Base-by-base conservation (phyloP, 2,888 invertebrate species). In the Pegoplata infirma region DNA sequence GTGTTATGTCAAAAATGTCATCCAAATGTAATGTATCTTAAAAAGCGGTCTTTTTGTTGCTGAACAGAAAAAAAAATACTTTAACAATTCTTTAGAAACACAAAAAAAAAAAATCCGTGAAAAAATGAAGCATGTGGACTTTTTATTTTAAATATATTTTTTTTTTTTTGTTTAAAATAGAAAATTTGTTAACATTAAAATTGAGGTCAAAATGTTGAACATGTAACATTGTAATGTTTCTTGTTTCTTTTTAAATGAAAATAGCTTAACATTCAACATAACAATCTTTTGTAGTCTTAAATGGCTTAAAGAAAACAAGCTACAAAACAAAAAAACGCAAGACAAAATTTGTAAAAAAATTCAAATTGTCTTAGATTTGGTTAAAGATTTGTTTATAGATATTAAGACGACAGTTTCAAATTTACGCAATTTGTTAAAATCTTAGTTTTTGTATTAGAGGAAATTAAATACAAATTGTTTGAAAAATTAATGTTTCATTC, bases 1-100 rank as follows among this genome's bases (percentile, higher is more conserved):
- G 76, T 76, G 81, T 71, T 74, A 40, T 79, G 81, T 81, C 81
- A 81, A 79, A 81, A 81, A 77, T 81, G 81, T 81, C 81, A 81
- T 67, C 74, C 73, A 58, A 66, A 53, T 75, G 75, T 75, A 79
- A 79, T 79, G 79, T 75, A 75, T 79, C 79, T 72, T 75, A 21
- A 40, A 23, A 8, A 51, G 68, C 75, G 63, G 75, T 23, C 47
- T 68, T 68, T 58, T 63, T 74, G 32, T 23, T 51, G 23, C 7
- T 0, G 23, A 51, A 3, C n/a, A 46, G 8, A 58, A 40, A 46
- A 59, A 25, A n/a, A 16, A 53, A 55, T 49, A 53, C 23, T 17
- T 5, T 53, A 36, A 59, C 2, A 17, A n/a, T 47, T 61, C 53
- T n/a, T n/a, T 32, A 10, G 32, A 32, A 32, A 28, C 8, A n/a